Base-by-base conservation (phyloP, 2,888 invertebrate genomes). In the Neria commutata region DNA sequence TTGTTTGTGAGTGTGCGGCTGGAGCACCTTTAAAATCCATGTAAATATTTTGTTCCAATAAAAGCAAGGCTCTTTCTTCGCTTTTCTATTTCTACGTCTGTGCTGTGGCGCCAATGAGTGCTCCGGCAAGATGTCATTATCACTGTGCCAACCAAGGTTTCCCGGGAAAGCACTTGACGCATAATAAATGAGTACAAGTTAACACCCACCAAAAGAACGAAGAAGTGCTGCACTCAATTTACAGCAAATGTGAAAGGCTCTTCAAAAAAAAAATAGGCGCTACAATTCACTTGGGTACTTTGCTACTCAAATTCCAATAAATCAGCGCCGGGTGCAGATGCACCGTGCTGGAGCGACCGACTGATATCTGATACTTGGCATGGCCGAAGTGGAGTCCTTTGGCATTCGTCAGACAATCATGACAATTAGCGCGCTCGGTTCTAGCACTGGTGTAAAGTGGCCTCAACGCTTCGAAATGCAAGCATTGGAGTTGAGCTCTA, bases 201-300 rank as follows among this genome's bases (percentile, higher is more conserved):
- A 73, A 77, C 76, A 77, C 76, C 77, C 78, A 60, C 42, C 52
- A n/a, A n/a, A n/a, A n/a, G n/a, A n/a, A n/a, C n/a, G n/a, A 56
- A 54, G 56, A 61, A 42, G 21, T 42, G 6, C 16, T 37, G 54
- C 53, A 48, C 74, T 76, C 77, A 68, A 70, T 68, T 76, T 76
- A 74, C 76, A 70, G n/a, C 26, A 57, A 74, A 71, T 75, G n/a
- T n/a, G n/a, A n/a, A n/a, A n/a, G n/a, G 73, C 75, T 56, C 45
- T 26, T 42, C 63, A 73, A 68, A 14, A 70, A 68, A 58, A 14
- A 70, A 68, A 58, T 47, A 60, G 59, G 57, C 40, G 17, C 37
- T 24, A 56, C 61, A n/a, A n/a, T n/a, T n/a, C n/a, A 60, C 52
- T 58, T 45, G 56, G 56, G 62, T 60, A 54, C 37, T 59, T 37